Evolutionary conservation across 2,113 vertebrate genomes (phyloP).

Genomic region (Neotoma lepida): DNA sequence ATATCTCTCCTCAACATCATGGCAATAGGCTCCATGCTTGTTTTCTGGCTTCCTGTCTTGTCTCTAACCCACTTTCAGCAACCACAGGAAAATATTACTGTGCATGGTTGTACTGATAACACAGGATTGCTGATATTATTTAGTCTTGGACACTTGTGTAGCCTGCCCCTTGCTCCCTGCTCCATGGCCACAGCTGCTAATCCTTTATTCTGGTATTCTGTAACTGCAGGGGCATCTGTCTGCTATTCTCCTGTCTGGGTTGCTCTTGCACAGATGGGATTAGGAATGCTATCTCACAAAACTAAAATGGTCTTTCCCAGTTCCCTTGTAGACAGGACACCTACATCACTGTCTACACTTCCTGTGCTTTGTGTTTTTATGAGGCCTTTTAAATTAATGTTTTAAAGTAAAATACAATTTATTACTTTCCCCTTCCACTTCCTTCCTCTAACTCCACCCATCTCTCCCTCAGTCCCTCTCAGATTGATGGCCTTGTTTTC

Average conservation of each 20-base stretch:
- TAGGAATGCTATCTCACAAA: neutral
- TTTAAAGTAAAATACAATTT: neutral
- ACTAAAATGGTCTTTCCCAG: neutral
- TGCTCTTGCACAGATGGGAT: neutral
- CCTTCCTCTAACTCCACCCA: too few species aligned
- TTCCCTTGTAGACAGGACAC: neutral
- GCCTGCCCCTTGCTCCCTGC: neutral
- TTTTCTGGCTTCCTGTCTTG: neutral
- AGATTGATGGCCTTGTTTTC: neutral
- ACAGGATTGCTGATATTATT: neutral
- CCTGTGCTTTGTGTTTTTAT: neutral
- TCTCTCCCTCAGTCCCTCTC: neutral
- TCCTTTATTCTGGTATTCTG: neutral
- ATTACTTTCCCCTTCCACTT: neutral
- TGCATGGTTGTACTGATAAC: neutral
- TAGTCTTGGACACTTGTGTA: neutral
- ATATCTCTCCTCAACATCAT: neutral
- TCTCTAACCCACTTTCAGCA: neutral
- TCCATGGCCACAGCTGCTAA: neutral
- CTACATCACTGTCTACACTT: neutral
- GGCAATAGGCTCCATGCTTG: neutral
- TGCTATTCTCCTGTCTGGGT: neutral
- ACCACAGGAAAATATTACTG: neutral
- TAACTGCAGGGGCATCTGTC: neutral
- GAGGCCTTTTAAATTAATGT: neutral